phyloP scores from a whole-genome alignment of 2,797 vertebrate species.

The Myotis myotis region DNA sequence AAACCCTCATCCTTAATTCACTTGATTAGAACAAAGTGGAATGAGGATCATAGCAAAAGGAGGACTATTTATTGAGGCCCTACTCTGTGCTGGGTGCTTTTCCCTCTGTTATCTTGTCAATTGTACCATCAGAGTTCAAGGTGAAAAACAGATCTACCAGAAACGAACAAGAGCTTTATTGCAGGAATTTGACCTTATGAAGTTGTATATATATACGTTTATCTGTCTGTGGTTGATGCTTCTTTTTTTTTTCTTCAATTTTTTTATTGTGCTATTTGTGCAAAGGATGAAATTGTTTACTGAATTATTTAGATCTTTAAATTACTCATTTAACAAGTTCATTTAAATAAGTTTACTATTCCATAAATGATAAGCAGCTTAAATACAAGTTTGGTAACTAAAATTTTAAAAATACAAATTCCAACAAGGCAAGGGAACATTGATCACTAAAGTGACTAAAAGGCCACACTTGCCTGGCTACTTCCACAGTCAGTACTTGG shows the following conservation, averaged over 20 bases:
- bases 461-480: constrained; percentile 88
- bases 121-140: neutral
- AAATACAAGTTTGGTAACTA: constrained; percentile 64
- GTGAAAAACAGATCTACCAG: neutral
- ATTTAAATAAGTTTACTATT: constrained; percentile 73
- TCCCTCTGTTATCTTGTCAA: neutral
- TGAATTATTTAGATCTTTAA: constrained; percentile 62
- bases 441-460: constrained; percentile 90
- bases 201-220: neutral
- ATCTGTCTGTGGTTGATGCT: neutral
- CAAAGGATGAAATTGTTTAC: constrained; percentile 60
- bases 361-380: constrained; percentile 72
- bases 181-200: neutral
- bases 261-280: constrained; percentile 72
- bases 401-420: constrained; percentile 39
- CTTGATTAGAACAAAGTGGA: neutral
- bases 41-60: neutral
- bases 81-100: neutral
- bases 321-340: constrained; percentile 70
- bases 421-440: constrained; percentile 22
- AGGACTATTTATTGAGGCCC: neutral
- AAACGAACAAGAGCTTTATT: neutral
- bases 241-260: constrained; percentile 12
- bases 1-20: neutral
- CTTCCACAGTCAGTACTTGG: constrained; percentile 87